A percentile compares a stretch with the other conserved stretches of the same genome.
Evolutionary conservation across 2,888 invertebrate genomes (phyloP).

Genomic region (Desoria tigrina): DNA sequence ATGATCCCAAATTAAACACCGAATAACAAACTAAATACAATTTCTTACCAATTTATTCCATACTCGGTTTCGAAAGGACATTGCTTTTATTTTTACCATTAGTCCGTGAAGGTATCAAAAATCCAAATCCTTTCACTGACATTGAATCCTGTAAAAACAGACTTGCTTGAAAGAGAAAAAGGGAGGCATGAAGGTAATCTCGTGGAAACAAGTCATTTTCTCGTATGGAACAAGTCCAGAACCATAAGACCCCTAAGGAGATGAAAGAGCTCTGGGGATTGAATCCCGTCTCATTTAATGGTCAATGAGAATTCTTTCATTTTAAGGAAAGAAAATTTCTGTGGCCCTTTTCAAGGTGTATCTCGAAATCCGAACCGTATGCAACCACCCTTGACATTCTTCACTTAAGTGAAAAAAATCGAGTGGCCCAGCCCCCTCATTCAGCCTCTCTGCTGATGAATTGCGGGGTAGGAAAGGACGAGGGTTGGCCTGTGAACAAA

Average conservation of each 20-base stretch:
- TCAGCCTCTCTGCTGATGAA: no score
- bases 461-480: no score
- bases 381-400: background rate
- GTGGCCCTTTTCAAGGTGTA: background rate
- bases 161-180: background rate
- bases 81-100: background rate
- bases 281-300: constrained; percentile 13
- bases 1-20: no score
- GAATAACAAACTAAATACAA: no score
- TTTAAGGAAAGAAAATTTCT: background rate
- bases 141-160: no score
- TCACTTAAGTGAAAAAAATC: background rate
- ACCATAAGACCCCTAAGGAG: background rate
- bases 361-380: background rate
- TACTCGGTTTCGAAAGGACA: no score
- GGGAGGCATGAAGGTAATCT: constrained; percentile 2
- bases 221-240: no score
- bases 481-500: no score
- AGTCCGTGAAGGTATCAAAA: background rate
- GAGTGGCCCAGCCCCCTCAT: no score
- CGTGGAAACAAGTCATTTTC: constrained; percentile 2
- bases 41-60: no score
- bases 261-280: constrained; percentile 3
- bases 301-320: background rate
- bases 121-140: no score